Conservation (phyloP, 1,140 invertebrate genomes). For the Trinorchestia longiramus region DNA sequence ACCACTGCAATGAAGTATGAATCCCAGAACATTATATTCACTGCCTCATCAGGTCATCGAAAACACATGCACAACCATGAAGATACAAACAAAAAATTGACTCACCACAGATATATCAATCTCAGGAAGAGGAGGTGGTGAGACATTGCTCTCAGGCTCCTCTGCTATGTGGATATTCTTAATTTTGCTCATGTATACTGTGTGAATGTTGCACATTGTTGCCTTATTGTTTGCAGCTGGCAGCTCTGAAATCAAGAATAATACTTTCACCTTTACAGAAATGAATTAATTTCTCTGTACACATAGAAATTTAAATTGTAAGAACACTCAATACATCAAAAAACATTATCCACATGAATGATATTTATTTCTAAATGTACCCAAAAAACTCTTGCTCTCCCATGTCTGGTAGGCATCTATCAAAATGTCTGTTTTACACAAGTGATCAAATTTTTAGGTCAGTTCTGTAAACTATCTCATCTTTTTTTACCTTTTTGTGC, state of each 20-base stretch:
- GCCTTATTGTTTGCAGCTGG: conserved; percentile 18
- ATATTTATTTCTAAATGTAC: too few species aligned
- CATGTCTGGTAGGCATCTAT: too few species aligned
- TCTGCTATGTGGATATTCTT: background rate
- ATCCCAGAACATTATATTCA: background rate
- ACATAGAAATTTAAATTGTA: too few species aligned
- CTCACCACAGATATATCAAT: background rate
- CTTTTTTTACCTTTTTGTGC: too few species aligned
- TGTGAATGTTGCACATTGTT: conserved; percentile 44
- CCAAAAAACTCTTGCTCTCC: too few species aligned
- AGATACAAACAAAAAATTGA: background rate
- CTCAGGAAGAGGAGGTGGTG: background rate
- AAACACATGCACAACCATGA: background rate
- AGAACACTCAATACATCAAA: too few species aligned
- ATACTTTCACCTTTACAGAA: background rate
- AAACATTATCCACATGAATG: too few species aligned
- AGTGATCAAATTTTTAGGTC: too few species aligned
- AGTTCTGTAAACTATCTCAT: too few species aligned
- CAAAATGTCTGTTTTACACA: too few species aligned
- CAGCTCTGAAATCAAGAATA: conserved; percentile 12
- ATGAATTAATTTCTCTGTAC: too few species aligned
- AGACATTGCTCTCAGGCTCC: background rate
- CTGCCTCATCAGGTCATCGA: background rate
- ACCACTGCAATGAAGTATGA: background rate
- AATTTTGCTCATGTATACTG: conserved; percentile 33